Evolutionary conservation across 1,140 invertebrate genomes (phyloP), one percentile per base, ranked within the genome.

Genomic region (Drosophila subobscura): DNA sequence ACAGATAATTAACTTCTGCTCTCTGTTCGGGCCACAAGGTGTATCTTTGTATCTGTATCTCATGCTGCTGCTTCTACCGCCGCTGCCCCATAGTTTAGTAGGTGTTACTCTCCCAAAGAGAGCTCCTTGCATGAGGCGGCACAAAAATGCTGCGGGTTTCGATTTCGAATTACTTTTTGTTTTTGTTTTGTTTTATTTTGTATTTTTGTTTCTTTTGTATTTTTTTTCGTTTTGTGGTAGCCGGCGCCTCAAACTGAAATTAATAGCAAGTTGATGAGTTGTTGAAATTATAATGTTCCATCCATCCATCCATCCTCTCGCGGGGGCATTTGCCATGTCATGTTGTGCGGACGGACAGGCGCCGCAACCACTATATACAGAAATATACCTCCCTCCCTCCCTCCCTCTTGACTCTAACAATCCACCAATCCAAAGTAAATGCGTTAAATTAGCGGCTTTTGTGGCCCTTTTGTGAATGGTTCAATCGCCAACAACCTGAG

Each of bases 221-320:
- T 3, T 41, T 40, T 23, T 37, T 54, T 53, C n/a, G 8, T 33
- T 59, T 65, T 66, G 25, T 57, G 68, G 61, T 76, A 40, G 54
- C 75, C 65, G 81, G 81, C 81, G 81, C 83, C 77, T 70, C 54
- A 64, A 63, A 52, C 47, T 23, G 72, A 77, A 88, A 88, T 90
- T 90, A 90, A 90, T 90, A 68, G 89, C 76, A 53, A 72, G 47
- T 72, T 90, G 89, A 90, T 90, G 89, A 90, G 89, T 90, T 90
- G 89, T 89, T 90, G 84, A 90, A 90, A 90, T 90, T 85, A 81
- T 78, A 88, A 88, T 73, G 60, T 68, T 12, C 33, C 64, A 37
- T 10, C 10, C 33, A 33, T 33, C 37, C 20, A 20, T 4, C 47
- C 8, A 5, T n/a, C 20, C 12, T 47, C 14, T 37, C 1, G 16